A percentile compares a stretch with the other conserved stretches of the same genome.
phyloP scores from a whole-genome alignment of 35 echinoderm and acorn worm genomes.

The Acanthaster planci region DNA sequence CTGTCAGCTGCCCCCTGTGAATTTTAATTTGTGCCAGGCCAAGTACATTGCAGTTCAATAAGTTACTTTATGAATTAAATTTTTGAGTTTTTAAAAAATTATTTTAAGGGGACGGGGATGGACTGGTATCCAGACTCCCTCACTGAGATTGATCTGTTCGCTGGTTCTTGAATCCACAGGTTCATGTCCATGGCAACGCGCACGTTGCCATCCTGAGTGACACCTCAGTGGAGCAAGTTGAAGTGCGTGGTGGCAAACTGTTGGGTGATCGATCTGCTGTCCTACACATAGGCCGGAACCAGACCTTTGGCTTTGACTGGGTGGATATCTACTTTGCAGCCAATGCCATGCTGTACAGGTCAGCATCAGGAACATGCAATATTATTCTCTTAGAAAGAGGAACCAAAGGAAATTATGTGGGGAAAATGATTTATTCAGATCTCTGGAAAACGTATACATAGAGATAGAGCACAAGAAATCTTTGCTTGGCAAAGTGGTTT shows the following conservation, averaged over 20 bases:
- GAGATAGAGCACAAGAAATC: neutral
- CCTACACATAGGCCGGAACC: slow-evolving; percentile 74
- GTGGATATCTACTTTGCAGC: slow-evolving; percentile 86
- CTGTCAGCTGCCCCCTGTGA: too few relatives aligned
- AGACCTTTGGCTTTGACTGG: slow-evolving; percentile 68
- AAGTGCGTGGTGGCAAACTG: slow-evolving; percentile 51
- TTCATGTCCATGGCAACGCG: slow-evolving; percentile 75
- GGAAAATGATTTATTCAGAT: neutral
- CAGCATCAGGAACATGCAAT: neutral
- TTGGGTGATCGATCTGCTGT: slow-evolving; percentile 84
- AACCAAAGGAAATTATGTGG: neutral
- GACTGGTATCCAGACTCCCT: too few relatives aligned
- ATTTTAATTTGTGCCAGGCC: too few relatives aligned
- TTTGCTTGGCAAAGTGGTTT: too few relatives aligned
- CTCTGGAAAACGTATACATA: too few relatives aligned
- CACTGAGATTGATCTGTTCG: too few relatives aligned
- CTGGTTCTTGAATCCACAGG: slow-evolving; percentile 22
- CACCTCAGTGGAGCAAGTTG: slow-evolving; percentile 41
- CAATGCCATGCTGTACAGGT: slow-evolving; percentile 84
- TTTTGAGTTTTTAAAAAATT: too few relatives aligned
- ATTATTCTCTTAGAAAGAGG: neutral
- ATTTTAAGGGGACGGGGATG: too few relatives aligned
- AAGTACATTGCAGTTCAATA: too few relatives aligned
- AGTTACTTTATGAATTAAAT: too few relatives aligned
- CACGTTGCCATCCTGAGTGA: slow-evolving; percentile 81